Percentiles rank a stretch among this genome's conserved stretches.
Conservation (phyloP, 2,113 vertebrate genomes). For the Eupsittula cactorum region DNA sequence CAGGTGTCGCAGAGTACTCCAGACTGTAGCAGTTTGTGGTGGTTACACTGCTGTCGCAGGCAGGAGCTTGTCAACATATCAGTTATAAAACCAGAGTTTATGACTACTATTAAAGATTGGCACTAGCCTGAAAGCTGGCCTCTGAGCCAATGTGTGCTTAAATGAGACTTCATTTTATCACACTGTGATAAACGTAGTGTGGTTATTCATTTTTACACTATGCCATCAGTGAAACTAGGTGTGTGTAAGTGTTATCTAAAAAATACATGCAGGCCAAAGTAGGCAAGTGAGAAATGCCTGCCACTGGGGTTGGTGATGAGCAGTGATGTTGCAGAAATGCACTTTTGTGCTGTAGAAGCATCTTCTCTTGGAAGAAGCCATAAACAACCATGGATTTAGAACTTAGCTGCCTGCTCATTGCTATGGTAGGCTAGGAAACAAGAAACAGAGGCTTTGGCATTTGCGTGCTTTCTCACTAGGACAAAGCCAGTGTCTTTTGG, state of each 20-base stretch:
- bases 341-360: not conserved
- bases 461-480: not conserved
- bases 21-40: not conserved
- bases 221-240: not conserved
- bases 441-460: not conserved
- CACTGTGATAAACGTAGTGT: not conserved
- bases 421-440: not conserved
- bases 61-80: not conserved
- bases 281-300: not conserved
- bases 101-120: constrained; percentile 19
- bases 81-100: constrained; percentile 47
- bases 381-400: not conserved
- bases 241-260: not conserved
- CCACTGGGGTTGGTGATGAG: not conserved
- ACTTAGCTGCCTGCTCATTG: fast-evolving
- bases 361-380: not conserved
- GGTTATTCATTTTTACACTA: not conserved
- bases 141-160: not conserved
- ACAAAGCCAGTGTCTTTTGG: not conserved
- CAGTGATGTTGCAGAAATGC: not conserved
- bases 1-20: not conserved
- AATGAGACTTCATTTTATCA: not conserved
- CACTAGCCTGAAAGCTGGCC: not conserved
- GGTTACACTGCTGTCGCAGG: not conserved
- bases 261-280: not conserved